phyloP scores from a whole-genome alignment of 2,888 invertebrate genomes.

The Aporophyla lueneburgensis region DNA sequence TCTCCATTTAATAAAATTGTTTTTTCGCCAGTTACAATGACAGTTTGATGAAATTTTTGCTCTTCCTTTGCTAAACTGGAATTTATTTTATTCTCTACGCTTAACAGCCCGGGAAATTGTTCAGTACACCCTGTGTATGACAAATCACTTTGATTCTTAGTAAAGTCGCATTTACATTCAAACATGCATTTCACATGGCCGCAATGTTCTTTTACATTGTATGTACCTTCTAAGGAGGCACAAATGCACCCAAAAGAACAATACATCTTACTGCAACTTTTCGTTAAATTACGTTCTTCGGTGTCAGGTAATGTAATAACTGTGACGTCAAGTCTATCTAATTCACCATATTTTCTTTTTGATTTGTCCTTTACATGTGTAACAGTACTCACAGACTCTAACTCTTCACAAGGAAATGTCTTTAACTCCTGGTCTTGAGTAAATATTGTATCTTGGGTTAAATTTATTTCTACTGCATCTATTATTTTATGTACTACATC shows the following conservation, averaged over 20 bases:
- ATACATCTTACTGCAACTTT: slow-evolving; percentile 87
- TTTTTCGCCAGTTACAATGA: slow-evolving; percentile 92
- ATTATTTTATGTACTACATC: slow-evolving; percentile 89
- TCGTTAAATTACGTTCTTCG: slow-evolving; percentile 19
- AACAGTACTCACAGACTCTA: slow-evolving; percentile 45
- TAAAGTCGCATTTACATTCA: slow-evolving; percentile 84
- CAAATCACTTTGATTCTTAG: slow-evolving; percentile 76
- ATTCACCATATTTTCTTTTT: slow-evolving; percentile 86
- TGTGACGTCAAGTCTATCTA: slow-evolving; percentile 92
- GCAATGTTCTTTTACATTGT: slow-evolving; percentile 91
- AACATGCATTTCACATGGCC: slow-evolving; percentile 92
- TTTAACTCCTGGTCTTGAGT: slow-evolving; percentile 76
- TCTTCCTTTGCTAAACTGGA: slow-evolving; percentile 92
- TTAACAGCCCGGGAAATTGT: slow-evolving; percentile 79
- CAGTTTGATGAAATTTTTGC: slow-evolving; percentile 93
- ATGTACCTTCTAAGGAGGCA: slow-evolving; percentile 88
- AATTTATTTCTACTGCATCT: slow-evolving; percentile 91
- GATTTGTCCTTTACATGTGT: slow-evolving; percentile 77
- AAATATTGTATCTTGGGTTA: slow-evolving; percentile 89
- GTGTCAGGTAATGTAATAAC: slow-evolving; percentile 89
- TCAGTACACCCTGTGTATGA: slow-evolving; percentile 72
- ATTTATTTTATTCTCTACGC: slow-evolving; percentile 88
- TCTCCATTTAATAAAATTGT: slow-evolving; percentile 92
- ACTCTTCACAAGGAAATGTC: slow-evolving; percentile 71
- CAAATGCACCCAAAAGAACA: slow-evolving; percentile 93